These are phyloP conservation scores for Drosophila fuyamai DNA, from an alignment of 1,140 invertebrate genomes.

Conservation along the genomic window DNA sequence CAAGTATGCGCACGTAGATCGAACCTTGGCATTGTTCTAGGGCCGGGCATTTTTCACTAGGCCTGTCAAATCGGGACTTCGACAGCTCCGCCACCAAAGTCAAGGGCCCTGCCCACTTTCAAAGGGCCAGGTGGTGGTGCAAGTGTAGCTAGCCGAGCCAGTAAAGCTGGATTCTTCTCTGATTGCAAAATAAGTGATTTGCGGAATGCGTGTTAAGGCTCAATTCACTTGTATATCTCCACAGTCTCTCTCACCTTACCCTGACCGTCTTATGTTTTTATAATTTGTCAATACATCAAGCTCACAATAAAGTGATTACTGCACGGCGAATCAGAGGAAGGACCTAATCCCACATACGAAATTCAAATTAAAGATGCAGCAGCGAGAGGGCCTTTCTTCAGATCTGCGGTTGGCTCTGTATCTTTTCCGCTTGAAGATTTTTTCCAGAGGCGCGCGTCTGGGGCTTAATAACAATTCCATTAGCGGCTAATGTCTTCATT, in stretches of 20 bases:
- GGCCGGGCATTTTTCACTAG: slow-evolving; percentile 63
- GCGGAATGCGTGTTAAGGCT: slow-evolving; percentile 58
- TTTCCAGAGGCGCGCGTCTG: slow-evolving; percentile 45
- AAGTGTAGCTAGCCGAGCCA: slow-evolving; percentile 14
- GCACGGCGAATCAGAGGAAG: background rate
- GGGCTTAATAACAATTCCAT: slow-evolving; percentile 83
- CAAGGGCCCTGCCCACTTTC: slow-evolving; percentile 29
- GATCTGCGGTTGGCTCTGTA: slow-evolving; percentile 2
- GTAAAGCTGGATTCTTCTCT: slow-evolving; percentile 27
- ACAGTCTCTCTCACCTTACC: background rate
- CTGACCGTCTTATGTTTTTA: slow-evolving; percentile 58
- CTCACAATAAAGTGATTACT: slow-evolving; percentile 80
- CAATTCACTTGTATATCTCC: slow-evolving; percentile 37
- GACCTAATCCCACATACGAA: slow-evolving; percentile 35
- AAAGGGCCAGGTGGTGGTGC: slow-evolving; percentile 13
- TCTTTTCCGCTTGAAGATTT: slow-evolving; percentile 4
- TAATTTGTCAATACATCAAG: slow-evolving; percentile 81
- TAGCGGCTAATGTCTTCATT: slow-evolving; percentile 82
- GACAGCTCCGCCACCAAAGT: slow-evolving; percentile 53
- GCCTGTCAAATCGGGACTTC: slow-evolving; percentile 63
- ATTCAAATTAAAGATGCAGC: slow-evolving; percentile 70
- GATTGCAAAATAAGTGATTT: slow-evolving; percentile 80
- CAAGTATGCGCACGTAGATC: slow-evolving; percentile 56
- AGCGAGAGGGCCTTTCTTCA: slow-evolving; percentile 23
- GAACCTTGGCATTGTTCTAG: slow-evolving; percentile 62